Percentiles rank a stretch among this genome's conserved stretches.
These are phyloP conservation scores for Philantomba maxwellii DNA, from an alignment of 2,113 vertebrate genomes.

Conservation along the genomic window DNA sequence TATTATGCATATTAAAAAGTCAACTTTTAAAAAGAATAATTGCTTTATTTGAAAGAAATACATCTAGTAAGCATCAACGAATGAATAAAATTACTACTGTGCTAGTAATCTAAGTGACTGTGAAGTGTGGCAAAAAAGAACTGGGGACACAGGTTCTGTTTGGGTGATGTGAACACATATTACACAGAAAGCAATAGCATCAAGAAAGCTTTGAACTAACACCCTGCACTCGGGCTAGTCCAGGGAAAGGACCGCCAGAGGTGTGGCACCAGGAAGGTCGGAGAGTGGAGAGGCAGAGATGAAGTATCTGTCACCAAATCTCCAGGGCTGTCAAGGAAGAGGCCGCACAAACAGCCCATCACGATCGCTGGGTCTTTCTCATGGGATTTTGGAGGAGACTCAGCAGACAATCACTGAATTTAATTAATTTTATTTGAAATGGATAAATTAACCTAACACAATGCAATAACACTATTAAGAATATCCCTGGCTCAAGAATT, in stretches of 20 bases:
- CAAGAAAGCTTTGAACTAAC: neutral
- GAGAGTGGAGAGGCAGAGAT: neutral
- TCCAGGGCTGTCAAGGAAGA: neutral
- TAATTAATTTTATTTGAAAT: neutral
- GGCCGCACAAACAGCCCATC: neutral
- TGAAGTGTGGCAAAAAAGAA: neutral
- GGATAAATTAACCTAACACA: neutral
- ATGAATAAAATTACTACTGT: neutral
- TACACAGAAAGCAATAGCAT: neutral
- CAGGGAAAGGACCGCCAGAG: neutral
- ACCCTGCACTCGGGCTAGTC: neutral
- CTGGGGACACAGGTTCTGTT: neutral
- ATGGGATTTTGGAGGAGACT: neutral
- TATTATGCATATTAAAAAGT: neutral
- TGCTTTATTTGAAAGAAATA: neutral
- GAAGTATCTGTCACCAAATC: neutral
- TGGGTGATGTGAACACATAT: neutral
- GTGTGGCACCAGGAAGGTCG: neutral
- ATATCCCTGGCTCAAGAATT: neutral
- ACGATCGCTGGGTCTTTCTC: neutral
- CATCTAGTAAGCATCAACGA: neutral
- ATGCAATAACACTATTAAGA: neutral
- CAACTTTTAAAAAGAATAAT: neutral
- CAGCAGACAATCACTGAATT: neutral
- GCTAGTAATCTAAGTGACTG: neutral